Evolutionary conservation across 2,797 vertebrate species (phyloP).

Genomic region (Caiman crocodilus): DNA sequence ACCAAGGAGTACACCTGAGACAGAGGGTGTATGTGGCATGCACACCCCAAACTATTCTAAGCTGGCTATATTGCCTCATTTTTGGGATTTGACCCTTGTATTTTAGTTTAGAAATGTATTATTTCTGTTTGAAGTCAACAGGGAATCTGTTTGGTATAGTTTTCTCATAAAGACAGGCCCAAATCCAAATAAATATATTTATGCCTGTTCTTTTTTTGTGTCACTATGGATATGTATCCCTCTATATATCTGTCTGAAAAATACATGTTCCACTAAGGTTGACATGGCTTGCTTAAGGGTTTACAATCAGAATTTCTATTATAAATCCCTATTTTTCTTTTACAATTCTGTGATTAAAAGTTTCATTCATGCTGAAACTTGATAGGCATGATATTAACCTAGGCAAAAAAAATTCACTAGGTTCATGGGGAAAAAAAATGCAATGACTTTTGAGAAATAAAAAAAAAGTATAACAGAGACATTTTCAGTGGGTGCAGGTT

Average conservation of each 20-base stretch:
- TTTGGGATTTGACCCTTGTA: neutral
- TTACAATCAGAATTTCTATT: neutral
- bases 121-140: neutral
- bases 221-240: fast-evolving
- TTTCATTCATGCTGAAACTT: constrained; percentile 16
- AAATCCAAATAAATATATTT: fast-evolving
- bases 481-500: neutral
- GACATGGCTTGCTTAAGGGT: neutral
- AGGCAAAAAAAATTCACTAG: neutral
- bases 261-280: neutral
- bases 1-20: too few species aligned
- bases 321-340: constrained; percentile 27
- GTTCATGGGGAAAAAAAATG: neutral
- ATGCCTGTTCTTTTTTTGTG: neutral
- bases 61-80: too few species aligned
- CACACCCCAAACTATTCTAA: too few species aligned
- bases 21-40: too few species aligned
- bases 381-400: neutral
- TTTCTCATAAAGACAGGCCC: neutral
- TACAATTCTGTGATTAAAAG: neutral
- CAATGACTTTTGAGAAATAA: neutral
- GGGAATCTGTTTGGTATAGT: neutral
- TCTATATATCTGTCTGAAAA: neutral
- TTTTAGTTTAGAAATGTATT: neutral
- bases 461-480: neutral